These are phyloP conservation scores for Bufo bufo DNA, from an alignment of 2,113 vertebrate genomes.

Conservation along the genomic window DNA sequence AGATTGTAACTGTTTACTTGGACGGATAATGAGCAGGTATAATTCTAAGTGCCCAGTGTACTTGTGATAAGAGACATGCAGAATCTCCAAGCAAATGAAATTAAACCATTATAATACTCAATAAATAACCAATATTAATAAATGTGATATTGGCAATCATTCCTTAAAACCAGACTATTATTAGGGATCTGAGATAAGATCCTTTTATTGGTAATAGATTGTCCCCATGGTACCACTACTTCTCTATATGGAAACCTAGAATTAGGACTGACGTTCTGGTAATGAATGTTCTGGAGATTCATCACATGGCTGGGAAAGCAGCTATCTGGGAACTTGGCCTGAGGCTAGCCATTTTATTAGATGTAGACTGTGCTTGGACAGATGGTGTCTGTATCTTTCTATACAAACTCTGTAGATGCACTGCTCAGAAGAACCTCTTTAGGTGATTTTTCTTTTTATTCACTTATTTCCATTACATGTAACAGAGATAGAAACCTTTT, in stretches of 20 bases:
- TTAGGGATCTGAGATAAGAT: neutral
- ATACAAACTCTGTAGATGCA: neutral
- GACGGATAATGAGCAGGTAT: neutral
- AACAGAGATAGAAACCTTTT: neutral
- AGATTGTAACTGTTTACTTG: neutral
- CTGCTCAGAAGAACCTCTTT: neutral
- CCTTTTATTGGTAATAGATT: neutral
- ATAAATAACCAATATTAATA: neutral
- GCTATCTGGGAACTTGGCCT: neutral
- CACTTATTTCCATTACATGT: neutral
- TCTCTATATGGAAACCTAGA: neutral
- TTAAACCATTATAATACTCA: neutral
- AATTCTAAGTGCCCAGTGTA: neutral
- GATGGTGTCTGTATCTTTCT: neutral
- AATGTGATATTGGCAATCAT: neutral
- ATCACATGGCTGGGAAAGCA: neutral
- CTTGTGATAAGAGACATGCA: neutral
- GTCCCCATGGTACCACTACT: neutral
- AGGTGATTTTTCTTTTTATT: neutral
- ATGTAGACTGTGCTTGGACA: neutral
- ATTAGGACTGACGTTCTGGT: neutral
- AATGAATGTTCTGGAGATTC: constrained; percentile 4
- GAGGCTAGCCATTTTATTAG: constrained; percentile 14
- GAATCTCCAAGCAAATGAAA: neutral
- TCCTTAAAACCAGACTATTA: neutral